Evolutionary conservation across 2,888 invertebrate genomes (phyloP), one percentile per base, ranked within the genome.

Genomic region (Argynnis bischoffii): DNA sequence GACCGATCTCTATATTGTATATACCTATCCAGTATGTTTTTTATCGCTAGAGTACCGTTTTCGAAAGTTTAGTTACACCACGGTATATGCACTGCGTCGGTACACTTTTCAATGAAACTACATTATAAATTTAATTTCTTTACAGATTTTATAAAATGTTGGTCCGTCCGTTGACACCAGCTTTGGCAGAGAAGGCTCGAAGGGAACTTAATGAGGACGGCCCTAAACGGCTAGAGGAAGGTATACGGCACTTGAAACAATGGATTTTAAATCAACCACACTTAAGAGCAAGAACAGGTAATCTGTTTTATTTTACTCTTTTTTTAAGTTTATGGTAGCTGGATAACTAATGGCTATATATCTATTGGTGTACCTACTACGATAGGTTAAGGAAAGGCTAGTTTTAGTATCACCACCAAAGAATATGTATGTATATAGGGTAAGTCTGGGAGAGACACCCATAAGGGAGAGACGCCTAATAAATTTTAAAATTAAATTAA

Each of bases 231-330:
- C 78, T 93, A 53, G 78, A 79, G 0, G 86, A 87, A 66, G 93
- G 94, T 76, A 80, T 95, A 47, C 82, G 90, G 64, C 85, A 89
- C 74, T 83, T 95, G 21, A 92, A 90, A 75, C 90, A 93, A 47
- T 95, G 95, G 94, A 76, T 94, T 14, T 81, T 84, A 2, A 93
- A 94, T 75, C 94, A 94, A 76, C 92, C 93, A 0, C 94, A 95
- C 78, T 78, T 95, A 26, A 88, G 81, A 69, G 87, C 85, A 16
- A 86, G 91, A 74, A 88, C 80, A 75, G 82, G 88, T 88, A 76
- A 77, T 13, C n/a, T 57, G 66, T 55, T 16, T 51, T 57, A 54
- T 47, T 57, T 46, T 15, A 0, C 16, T 51, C 11, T 51, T 16
- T 51, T 51, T n/a, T 26, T 51, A 51, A 41, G 11, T 41, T 11